phyloP scores from a whole-genome alignment of 2,888 invertebrate species.

The Amiota mariae region DNA sequence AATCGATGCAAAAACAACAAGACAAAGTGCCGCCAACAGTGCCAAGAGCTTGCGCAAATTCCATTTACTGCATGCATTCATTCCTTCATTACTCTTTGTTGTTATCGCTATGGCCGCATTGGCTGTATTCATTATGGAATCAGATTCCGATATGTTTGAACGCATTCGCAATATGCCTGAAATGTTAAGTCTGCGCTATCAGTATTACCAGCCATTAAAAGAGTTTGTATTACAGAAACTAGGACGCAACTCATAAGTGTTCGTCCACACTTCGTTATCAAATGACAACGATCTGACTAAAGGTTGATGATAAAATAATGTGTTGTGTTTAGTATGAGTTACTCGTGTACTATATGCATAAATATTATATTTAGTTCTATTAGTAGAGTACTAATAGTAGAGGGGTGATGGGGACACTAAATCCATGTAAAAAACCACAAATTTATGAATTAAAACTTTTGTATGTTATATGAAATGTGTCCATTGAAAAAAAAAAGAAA shows the following conservation, averaged over 20 bases:
- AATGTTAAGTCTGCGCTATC: constrained; percentile 82
- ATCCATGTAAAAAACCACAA: not conserved
- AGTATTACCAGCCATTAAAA: constrained; percentile 89
- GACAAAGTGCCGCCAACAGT: constrained; percentile 62
- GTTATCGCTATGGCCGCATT: constrained; percentile 80
- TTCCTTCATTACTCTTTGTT: constrained; percentile 85
- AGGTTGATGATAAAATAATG: constrained; percentile 12
- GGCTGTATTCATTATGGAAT: constrained; percentile 84
- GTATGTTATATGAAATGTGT: not conserved
- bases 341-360: constrained; percentile 4
- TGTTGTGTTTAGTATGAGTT: constrained; percentile 30
- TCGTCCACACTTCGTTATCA: not conserved
- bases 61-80: constrained; percentile 81
- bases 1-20: constrained; percentile 30
- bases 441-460: not conserved
- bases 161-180: constrained; percentile 84
- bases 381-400: not conserved
- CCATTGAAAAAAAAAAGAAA: not conserved
- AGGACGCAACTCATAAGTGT: constrained; percentile 53
- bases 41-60: constrained; percentile 75
- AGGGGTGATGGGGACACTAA: not conserved
- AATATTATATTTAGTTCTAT: not conserved
- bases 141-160: constrained; percentile 82
- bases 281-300: not conserved
- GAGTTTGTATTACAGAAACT: constrained; percentile 74